Evolutionary conservation across 2,797 vertebrate genomes (phyloP).

Genomic region (Carapus acus): DNA sequence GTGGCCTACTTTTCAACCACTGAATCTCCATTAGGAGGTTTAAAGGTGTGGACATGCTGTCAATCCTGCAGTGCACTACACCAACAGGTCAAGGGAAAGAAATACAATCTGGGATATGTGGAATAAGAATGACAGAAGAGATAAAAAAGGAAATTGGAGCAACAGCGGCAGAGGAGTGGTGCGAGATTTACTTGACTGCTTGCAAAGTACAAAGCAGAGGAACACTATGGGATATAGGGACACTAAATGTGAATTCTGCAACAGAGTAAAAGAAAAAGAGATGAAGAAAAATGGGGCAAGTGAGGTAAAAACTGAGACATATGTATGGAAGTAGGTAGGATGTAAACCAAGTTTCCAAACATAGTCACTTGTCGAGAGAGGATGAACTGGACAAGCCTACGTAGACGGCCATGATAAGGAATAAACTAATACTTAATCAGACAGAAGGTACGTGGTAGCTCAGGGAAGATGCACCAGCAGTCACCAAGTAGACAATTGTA

Average conservation of each 20-base stretch:
- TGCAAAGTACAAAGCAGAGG: neutral
- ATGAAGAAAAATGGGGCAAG: too few relatives aligned
- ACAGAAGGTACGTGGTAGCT: neutral
- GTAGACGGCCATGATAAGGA: neutral
- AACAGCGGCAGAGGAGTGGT: neutral
- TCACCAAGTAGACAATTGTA: too few relatives aligned
- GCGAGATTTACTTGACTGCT: too few relatives aligned
- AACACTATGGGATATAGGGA: slow-evolving; percentile 26
- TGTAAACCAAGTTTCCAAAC: too few relatives aligned
- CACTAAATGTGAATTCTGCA: slow-evolving; percentile 26
- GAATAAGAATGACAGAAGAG: slow-evolving; percentile 33
- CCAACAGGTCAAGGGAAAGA: slow-evolving; percentile 15
- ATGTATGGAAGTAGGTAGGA: too few relatives aligned
- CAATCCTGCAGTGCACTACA: slow-evolving; percentile 10
- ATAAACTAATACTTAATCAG: neutral
- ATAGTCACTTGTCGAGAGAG: neutral
- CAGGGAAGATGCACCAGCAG: neutral
- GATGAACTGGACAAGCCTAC: neutral
- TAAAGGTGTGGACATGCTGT: slow-evolving; percentile 15
- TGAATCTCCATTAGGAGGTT: slow-evolving; percentile 9
- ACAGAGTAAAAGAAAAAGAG: too few relatives aligned
- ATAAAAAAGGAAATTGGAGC: slow-evolving; percentile 21
- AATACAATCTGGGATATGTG: slow-evolving; percentile 21
- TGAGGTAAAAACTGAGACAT: too few relatives aligned
- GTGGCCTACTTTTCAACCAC: slow-evolving; percentile 48